These are phyloP conservation scores for Liasis olivaceus DNA, from an alignment of 2,797 vertebrate species.

Conservation along the genomic window DNA sequence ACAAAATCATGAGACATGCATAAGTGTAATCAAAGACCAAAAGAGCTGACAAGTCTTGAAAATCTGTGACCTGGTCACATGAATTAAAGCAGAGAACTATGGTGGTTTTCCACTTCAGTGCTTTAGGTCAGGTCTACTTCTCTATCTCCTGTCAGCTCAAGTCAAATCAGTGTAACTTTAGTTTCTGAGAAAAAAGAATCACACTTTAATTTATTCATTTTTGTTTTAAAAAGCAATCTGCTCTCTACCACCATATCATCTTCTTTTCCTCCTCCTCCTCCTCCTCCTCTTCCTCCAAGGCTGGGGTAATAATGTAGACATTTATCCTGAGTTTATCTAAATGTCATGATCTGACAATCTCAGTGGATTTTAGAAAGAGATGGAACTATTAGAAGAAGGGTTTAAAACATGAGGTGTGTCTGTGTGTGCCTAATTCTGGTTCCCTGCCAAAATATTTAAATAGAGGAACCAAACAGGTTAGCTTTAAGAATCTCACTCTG, in stretches of 20 bases:
- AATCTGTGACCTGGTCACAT: slow-evolving; percentile 13
- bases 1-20: not conserved
- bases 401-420: slow-evolving; percentile 11
- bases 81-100: slow-evolving; percentile 34
- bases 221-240: slow-evolving; percentile 6
- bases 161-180: slow-evolving; percentile 40
- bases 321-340: slow-evolving; percentile 15
- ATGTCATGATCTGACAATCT: slow-evolving; percentile 47
- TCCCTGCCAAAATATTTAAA: slow-evolving; percentile 41
- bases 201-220: slow-evolving; percentile 46
- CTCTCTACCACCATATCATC: not conserved
- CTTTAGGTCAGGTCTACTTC: slow-evolving; percentile 34
- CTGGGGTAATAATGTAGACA: slow-evolving; percentile 8
- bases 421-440: slow-evolving; percentile 46
- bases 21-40: not conserved
- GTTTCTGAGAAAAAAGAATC: slow-evolving; percentile 44
- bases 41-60: not conserved
- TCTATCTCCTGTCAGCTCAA: slow-evolving; percentile 48
- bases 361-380: slow-evolving; percentile 44
- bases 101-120: slow-evolving; percentile 22
- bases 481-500: slow-evolving; percentile 40
- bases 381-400: slow-evolving; percentile 41
- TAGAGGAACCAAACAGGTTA: not conserved
- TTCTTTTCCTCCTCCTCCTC: no score
- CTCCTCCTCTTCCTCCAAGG: not conserved